These are phyloP conservation scores for Lepidocyrtoides sp. DNA, from an alignment of 2,888 invertebrate genomes.

Conservation along the genomic window DNA sequence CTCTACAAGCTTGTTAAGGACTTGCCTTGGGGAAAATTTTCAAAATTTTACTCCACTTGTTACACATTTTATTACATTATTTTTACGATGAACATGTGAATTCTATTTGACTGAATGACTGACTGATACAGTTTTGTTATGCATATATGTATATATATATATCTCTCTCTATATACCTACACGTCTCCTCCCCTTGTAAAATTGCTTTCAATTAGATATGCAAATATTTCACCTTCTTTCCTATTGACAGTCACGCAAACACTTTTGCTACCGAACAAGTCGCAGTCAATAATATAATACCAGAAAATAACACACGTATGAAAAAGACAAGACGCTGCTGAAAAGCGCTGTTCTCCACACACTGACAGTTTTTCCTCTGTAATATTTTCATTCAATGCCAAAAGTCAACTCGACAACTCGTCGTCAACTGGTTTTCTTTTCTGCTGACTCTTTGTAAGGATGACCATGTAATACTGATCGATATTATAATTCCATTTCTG, in stretches of 20 bases:
- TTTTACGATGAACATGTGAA: background rate
- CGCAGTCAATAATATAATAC: background rate
- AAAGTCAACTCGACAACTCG: conserved; percentile 43
- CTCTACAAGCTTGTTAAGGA: background rate
- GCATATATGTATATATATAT: no score
- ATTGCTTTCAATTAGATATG: conserved; percentile 37
- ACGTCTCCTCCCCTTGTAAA: background rate
- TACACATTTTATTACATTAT: conserved; percentile 24
- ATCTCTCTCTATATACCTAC: no score
- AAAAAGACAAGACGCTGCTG: conserved; percentile 6
- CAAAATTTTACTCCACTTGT: conserved; percentile 28
- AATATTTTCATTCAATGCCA: conserved; percentile 37
- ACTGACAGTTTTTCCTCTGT: conserved; percentile 18
- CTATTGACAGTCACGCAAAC: conserved; percentile 51
- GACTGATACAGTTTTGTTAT: conserved; percentile 52
- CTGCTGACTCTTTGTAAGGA: background rate
- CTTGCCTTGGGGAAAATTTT: conserved; percentile 9
- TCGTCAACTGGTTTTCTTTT: conserved; percentile 49
- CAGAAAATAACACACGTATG: background rate
- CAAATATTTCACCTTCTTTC: conserved; percentile 37
- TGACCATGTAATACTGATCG: conserved; percentile 56
- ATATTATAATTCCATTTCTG: conserved; percentile 45
- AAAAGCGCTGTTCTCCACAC: background rate
- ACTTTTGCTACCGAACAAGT: conserved; percentile 22
- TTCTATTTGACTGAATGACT: background rate